Base-by-base conservation (phyloP, 2,113 vertebrate species). In the Labeo rohita region DNA sequence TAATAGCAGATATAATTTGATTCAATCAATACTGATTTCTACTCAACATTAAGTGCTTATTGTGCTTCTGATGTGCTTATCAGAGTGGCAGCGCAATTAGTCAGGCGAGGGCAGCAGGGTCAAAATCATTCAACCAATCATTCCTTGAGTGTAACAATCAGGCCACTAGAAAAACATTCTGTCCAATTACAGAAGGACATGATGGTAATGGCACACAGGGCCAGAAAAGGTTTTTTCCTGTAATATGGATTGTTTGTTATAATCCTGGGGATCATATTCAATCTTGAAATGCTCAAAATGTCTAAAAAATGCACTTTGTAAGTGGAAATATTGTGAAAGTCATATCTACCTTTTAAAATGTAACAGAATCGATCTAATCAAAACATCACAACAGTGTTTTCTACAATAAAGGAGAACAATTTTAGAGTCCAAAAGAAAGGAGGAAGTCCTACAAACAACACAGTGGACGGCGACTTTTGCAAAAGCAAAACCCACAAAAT, bases 71-170 rank as follows among this genome's bases (percentile, higher is more conserved):
- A 83, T 85, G 72, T 56, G 75, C 79, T 85, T 74, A 86, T 86
- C 34, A 54, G 12, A 52, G 45, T 23, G 61, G 66, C 77, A 76
- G 84, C 80, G 75, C 73, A 75, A 88, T 86, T 86, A 88, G 56
- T 86, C 59, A 49, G 15, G 80, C 8, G 45, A 89, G 80, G 86
- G 66, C 72, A 66, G 18, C 13, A 11, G 43, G 84, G 86, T 87
- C 88, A 89, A 87, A 85, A 70, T 50, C 52, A 81, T 82, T 87
- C 80, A 74, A 39, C 66, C 66, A 85, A 86, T 86, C 78, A 47
- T 59, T 73, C 8, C 18, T 34, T 47, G 61, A 80, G 45, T 28
- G 65, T 66, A 68, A 77, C 83, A 87, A 87, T 87, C 74, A 87
- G 59, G 43, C 23, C 74, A 68, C n/a, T 23, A 47, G 43, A 34